Conservation (phyloP, 2,888 invertebrate genomes). For the Amiota minor region DNA sequence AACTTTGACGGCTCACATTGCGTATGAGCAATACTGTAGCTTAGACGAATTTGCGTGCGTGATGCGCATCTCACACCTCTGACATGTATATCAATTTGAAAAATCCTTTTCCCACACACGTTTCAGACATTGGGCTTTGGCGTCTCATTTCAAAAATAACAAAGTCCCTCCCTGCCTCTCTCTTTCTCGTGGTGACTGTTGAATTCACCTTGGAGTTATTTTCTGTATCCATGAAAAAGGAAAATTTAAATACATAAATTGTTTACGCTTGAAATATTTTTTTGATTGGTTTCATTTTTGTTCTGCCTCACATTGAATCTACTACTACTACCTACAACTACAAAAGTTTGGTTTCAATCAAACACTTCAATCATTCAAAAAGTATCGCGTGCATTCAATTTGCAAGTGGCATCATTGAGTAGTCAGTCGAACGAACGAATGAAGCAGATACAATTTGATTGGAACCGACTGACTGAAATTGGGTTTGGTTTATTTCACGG, state of each 20-base stretch:
- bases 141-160: background rate
- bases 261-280: slow-evolving; percentile 22
- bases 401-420: slow-evolving; percentile 17
- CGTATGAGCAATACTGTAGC: slow-evolving; percentile 13
- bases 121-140: background rate
- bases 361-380: slow-evolving; percentile 59
- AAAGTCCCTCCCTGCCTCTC: background rate
- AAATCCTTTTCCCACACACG: too few relatives aligned
- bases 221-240: background rate
- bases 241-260: background rate
- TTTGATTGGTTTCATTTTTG: slow-evolving; percentile 49
- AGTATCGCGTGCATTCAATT: slow-evolving; percentile 36
- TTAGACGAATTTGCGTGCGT: background rate
- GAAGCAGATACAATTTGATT: background rate
- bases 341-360: slow-evolving; percentile 49
- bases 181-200: background rate
- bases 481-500: background rate
- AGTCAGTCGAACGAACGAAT: background rate
- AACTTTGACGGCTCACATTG: background rate
- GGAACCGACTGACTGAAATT: background rate
- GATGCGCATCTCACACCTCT: background rate
- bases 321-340: too few relatives aligned
- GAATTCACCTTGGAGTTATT: slow-evolving; percentile 16
- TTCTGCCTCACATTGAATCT: slow-evolving; percentile 32
- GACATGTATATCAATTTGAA: too few relatives aligned